These are phyloP conservation scores for Herpailurus yagouaroundi DNA, from an alignment of 2,113 vertebrate genomes.

Conservation along the genomic window DNA sequence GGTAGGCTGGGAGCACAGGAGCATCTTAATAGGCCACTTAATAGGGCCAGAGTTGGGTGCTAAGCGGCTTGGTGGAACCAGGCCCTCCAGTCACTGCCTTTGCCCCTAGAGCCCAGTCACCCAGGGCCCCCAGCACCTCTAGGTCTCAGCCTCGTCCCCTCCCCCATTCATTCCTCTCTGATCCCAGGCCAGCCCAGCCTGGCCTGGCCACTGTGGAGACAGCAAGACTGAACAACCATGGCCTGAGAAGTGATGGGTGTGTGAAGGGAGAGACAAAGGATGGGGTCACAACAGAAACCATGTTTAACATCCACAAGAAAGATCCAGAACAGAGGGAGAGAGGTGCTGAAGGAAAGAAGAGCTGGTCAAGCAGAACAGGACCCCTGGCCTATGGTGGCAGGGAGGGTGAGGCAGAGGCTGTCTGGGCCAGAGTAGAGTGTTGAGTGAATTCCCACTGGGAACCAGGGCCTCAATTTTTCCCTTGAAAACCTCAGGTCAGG, in stretches of 20 bases:
- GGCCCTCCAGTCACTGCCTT: background rate
- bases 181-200: background rate
- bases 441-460: background rate
- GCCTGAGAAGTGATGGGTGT: background rate
- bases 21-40: background rate
- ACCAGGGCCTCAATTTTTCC: background rate
- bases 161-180: background rate
- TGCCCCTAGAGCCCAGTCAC: background rate
- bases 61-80: background rate
- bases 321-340: background rate
- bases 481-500: background rate
- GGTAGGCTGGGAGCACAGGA: background rate
- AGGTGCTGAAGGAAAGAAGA: background rate
- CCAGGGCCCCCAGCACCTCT: background rate
- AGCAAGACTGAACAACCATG: too few relatives aligned
- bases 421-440: background rate
- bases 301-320: background rate
- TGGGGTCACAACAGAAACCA: background rate
- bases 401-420: background rate
- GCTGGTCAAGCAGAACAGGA: background rate
- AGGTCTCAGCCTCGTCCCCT: background rate
- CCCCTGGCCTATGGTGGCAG: too few relatives aligned
- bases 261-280: fast-evolving
- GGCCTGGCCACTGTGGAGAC: background rate
- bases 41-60: background rate